Evolutionary conservation across 1,140 invertebrate species (phyloP).

Genomic region (Tachypleus tridentatus): DNA sequence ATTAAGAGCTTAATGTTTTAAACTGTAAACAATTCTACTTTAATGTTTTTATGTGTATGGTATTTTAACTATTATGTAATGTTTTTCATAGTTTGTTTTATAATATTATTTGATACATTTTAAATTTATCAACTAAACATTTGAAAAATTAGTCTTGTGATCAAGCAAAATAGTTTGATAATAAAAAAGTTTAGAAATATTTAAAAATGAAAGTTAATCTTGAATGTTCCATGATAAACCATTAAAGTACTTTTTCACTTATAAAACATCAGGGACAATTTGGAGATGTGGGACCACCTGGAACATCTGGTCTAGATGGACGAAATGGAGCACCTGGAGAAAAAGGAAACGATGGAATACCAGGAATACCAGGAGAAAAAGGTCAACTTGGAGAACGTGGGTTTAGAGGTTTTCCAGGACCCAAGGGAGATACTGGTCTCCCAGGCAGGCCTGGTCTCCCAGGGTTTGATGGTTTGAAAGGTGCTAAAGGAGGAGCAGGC

Average conservation of each 20-base stretch:
- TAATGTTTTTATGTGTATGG: too few species aligned
- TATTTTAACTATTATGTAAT: too few species aligned
- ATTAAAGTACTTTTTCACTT: conserved; percentile 8
- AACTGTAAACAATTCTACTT: too few species aligned
- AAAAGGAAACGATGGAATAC: conserved; percentile 19
- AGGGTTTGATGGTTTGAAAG: conserved; percentile 32
- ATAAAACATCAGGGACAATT: conserved; percentile 34
- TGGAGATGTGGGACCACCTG: conserved; percentile 32
- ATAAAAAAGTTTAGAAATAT: too few species aligned
- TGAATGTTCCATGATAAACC: too few species aligned
- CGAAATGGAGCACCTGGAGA: conserved; percentile 14
- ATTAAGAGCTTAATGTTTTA: too few species aligned
- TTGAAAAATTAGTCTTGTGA: too few species aligned
- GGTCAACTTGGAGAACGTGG: conserved; percentile 31
- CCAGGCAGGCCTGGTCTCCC: conserved; percentile 26
- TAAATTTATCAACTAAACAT: too few species aligned
- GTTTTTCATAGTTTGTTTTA: too few species aligned
- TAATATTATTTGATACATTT: too few species aligned
- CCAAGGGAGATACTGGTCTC: conserved; percentile 22
- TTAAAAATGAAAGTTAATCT: too few species aligned
- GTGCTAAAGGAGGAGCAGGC: conserved; percentile 41
- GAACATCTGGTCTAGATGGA: conserved; percentile 25
- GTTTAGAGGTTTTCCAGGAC: conserved; percentile 20
- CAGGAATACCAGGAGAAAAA: conserved; percentile 43
- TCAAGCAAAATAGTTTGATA: too few species aligned